Conservation (phyloP, 1,140 invertebrate genomes). For the Stegodyphus mimosarum region DNA sequence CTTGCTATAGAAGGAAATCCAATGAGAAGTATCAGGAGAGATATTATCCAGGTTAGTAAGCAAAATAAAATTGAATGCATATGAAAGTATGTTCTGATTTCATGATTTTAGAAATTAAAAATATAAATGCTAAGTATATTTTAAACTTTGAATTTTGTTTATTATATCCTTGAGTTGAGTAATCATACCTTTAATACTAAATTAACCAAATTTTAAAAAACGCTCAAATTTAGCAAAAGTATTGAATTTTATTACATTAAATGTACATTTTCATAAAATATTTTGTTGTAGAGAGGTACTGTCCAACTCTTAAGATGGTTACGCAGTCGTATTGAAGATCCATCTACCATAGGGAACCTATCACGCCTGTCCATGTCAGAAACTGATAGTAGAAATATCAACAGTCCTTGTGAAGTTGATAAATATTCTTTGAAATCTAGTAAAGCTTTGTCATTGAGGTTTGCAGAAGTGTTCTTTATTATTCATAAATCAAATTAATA, state of each 20-base stretch:
- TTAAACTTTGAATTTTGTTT: too few relatives aligned
- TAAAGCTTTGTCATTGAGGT: conserved; percentile 73
- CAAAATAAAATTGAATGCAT: too few relatives aligned
- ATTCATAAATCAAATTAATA: background rate
- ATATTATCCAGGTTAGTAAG: conserved; percentile 74
- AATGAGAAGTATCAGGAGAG: conserved; percentile 79
- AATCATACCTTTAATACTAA: too few relatives aligned
- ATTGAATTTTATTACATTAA: background rate
- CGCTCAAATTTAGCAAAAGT: too few relatives aligned
- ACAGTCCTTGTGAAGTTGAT: conserved; percentile 55
- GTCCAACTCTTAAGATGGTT: conserved; percentile 82
- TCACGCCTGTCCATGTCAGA: conserved; percentile 11
- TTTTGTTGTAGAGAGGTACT: conserved; percentile 76
- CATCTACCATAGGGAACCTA: conserved; percentile 16
- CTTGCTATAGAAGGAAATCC: conserved; percentile 88
- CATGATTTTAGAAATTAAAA: too few relatives aligned
- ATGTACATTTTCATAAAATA: background rate
- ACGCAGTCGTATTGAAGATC: conserved; percentile 72
- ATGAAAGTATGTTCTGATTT: too few relatives aligned
- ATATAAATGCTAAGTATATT: too few relatives aligned
- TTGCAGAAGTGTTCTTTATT: background rate
- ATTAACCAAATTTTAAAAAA: too few relatives aligned
- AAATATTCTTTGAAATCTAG: conserved; percentile 78
- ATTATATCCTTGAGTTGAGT: too few relatives aligned
- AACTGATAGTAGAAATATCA: conserved; percentile 15